phyloP scores from a whole-genome alignment of 1,140 invertebrate species.

The Zeugodacus cucurbitae region DNA sequence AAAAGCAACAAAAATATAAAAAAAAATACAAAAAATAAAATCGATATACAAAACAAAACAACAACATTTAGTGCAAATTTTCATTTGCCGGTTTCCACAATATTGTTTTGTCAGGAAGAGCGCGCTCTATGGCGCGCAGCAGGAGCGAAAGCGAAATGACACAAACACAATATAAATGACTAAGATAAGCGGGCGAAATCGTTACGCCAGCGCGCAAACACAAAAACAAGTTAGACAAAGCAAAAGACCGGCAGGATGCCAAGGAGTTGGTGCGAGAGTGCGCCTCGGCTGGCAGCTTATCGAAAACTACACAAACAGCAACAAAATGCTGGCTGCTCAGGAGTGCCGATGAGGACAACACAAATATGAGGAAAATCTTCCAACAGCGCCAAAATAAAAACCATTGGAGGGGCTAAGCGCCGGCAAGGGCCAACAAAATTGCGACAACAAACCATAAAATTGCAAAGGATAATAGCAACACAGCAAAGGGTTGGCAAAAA shows the following conservation, averaged over 20 bases:
- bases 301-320: background rate
- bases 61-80: background rate
- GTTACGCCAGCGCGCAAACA: background rate
- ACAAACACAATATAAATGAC: slow-evolving; percentile 42
- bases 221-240: background rate
- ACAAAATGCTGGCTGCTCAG: background rate
- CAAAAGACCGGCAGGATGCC: background rate
- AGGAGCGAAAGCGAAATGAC: slow-evolving; percentile 35
- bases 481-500: background rate
- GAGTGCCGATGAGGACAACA: background rate
- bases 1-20: background rate
- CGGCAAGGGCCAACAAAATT: background rate
- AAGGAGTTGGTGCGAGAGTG: background rate
- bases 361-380: background rate
- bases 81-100: background rate
- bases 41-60: background rate
- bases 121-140: background rate
- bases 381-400: background rate
- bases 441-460: slow-evolving; percentile 41
- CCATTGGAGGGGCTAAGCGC: background rate
- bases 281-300: background rate
- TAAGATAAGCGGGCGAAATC: slow-evolving; percentile 36
- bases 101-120: slow-evolving; percentile 9
- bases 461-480: background rate
- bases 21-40: background rate